phyloP scores from a whole-genome alignment of 2,888 invertebrate genomes.

The Troilus luridus region DNA sequence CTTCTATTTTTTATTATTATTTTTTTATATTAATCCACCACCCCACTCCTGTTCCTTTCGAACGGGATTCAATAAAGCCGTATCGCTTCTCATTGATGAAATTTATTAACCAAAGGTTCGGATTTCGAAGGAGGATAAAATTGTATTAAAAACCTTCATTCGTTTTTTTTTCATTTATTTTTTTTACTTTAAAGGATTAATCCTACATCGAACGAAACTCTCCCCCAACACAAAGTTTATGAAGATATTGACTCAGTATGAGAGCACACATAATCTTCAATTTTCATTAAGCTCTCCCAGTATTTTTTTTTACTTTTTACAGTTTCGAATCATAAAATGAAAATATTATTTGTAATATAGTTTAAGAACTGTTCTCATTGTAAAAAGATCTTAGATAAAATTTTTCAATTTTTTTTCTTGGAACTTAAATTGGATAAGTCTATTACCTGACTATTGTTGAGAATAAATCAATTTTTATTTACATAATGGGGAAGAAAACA shows the following conservation, averaged over 20 bases:
- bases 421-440: no score
- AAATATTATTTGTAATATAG: not conserved
- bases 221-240: slow-evolving; percentile 12
- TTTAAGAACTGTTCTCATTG: not conserved
- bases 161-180: slow-evolving; percentile 5
- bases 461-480: no score
- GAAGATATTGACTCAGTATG: slow-evolving; percentile 21
- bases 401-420: no score
- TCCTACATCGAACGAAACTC: slow-evolving; percentile 45
- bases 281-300: slow-evolving; percentile 23
- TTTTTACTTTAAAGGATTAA: slow-evolving; percentile 40
- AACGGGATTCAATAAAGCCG: slow-evolving; percentile 12
- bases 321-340: not conserved
- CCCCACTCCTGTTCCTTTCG: not conserved
- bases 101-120: slow-evolving; percentile 49
- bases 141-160: slow-evolving; percentile 22
- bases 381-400: not conserved
- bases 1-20: not conserved
- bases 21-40: not conserved
- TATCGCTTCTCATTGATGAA: slow-evolving; percentile 21
- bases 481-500: no score
- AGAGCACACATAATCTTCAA: slow-evolving; percentile 40
- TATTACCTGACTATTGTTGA: no score
- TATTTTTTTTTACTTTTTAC: not conserved
- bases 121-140: slow-evolving; percentile 45